Evolutionary conservation across 2,888 invertebrate species (phyloP).

Genomic region (Iselma pallidipennis): DNA sequence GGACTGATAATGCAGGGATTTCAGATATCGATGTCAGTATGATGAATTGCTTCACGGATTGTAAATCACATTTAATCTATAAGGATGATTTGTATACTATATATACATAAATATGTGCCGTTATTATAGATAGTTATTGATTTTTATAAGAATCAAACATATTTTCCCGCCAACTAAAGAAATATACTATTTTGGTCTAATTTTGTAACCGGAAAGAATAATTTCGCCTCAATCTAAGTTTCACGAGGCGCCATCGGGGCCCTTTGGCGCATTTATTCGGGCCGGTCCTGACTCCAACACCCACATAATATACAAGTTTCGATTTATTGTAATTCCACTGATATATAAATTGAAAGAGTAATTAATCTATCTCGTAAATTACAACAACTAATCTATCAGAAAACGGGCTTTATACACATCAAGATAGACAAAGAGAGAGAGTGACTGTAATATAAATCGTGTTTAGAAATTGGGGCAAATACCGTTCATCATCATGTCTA

Average conservation of each 20-base stretch:
- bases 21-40: constrained; percentile 56
- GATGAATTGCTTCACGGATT: constrained; percentile 57
- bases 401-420: neutral
- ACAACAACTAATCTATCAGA: too few species aligned
- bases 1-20: constrained; percentile 56
- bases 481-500: constrained; percentile 30
- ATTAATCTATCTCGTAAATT: neutral
- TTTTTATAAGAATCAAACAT: neutral
- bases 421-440: neutral
- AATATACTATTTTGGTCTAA: too few species aligned
- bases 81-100: constrained; percentile 44
- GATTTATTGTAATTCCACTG: neutral
- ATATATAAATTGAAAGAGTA: neutral
- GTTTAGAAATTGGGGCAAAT: constrained; percentile 23
- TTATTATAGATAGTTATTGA: neutral
- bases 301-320: neutral
- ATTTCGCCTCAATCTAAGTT: too few species aligned
- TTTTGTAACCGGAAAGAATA: too few species aligned
- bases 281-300: too few species aligned
- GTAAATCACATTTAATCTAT: constrained; percentile 58
- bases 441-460: constrained; percentile 15
- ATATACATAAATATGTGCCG: neutral
- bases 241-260: neutral
- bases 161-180: neutral
- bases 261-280: too few species aligned